Percentiles rank a stretch among this genome's conserved stretches.
Evolutionary conservation across 2,797 vertebrate genomes (phyloP).

Genomic region (Chiroxiphia lanceolata): DNA sequence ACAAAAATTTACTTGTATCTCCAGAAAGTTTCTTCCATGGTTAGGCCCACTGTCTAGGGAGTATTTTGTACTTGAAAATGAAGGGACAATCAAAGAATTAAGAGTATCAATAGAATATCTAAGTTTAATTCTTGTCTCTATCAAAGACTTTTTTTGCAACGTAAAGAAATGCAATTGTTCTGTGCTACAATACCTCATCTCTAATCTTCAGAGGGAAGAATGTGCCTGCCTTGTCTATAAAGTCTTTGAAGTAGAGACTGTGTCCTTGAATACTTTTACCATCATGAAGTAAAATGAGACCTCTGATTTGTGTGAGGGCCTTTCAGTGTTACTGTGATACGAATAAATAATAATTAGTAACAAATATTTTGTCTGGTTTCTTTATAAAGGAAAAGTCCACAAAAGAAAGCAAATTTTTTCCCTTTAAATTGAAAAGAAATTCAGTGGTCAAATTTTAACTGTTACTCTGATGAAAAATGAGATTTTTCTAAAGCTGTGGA

Average conservation of each 20-base stretch:
- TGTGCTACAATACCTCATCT: slow-evolving; percentile 22
- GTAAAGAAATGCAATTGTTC: slow-evolving; percentile 34
- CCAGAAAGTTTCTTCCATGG: not conserved
- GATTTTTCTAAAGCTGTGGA: not conserved
- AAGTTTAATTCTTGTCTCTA: slow-evolving; percentile 29
- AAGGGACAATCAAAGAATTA: slow-evolving; percentile 31
- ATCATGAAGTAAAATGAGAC: not conserved
- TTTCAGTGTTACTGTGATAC: slow-evolving; percentile 8
- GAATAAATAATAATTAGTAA: slow-evolving; percentile 58
- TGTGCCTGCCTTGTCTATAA: not conserved
- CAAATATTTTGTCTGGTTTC: slow-evolving; percentile 13
- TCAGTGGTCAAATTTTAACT: slow-evolving; percentile 39
- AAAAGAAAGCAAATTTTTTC: slow-evolving; percentile 3
- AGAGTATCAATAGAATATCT: slow-evolving; percentile 10
- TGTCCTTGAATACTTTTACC: slow-evolving; percentile 29
- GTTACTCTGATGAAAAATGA: slow-evolving; percentile 12
- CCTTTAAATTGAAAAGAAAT: not conserved
- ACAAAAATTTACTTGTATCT: slow-evolving; percentile 46
- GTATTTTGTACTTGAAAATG: slow-evolving; percentile 37
- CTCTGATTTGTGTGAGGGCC: slow-evolving; percentile 18
- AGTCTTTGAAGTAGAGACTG: slow-evolving; percentile 30
- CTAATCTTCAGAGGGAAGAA: slow-evolving; percentile 39
- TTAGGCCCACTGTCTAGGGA: not conserved
- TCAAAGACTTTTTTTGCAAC: slow-evolving; percentile 2
- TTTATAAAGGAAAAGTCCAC: not conserved